phyloP scores from a whole-genome alignment of 2,888 invertebrate species.

The Xylocampa areola region DNA sequence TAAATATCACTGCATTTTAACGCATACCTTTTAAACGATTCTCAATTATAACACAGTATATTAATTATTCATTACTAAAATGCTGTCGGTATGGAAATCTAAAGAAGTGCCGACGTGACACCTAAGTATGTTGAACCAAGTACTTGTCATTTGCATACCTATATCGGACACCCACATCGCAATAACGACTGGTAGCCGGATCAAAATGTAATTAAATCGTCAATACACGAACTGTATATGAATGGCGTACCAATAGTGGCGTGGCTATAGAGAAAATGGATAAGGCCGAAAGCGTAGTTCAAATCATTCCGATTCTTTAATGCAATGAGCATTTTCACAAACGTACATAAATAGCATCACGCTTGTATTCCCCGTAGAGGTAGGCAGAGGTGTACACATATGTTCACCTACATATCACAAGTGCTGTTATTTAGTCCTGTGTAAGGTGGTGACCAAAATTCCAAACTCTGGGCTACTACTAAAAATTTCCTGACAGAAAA shows the following conservation, averaged over 20 bases:
- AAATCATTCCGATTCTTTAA: background rate
- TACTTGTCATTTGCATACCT: slow-evolving; percentile 78
- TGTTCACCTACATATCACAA: too few relatives aligned
- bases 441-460: too few relatives aligned
- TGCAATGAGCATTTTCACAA: too few relatives aligned
- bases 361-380: too few relatives aligned
- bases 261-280: slow-evolving; percentile 66
- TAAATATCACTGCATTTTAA: slow-evolving; percentile 41
- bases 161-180: slow-evolving; percentile 89
- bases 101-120: slow-evolving; percentile 73
- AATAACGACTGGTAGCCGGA: slow-evolving; percentile 81
- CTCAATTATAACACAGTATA: slow-evolving; percentile 59
- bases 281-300: slow-evolving; percentile 30
- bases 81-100: slow-evolving; percentile 69
- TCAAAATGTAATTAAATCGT: slow-evolving; percentile 88
- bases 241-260: slow-evolving; percentile 77
- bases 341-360: too few relatives aligned
- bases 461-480: too few relatives aligned
- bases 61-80: slow-evolving; percentile 64
- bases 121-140: slow-evolving; percentile 64
- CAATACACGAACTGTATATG: slow-evolving; percentile 87
- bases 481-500: too few relatives aligned
- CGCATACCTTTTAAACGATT: slow-evolving; percentile 47
- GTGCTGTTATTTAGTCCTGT: too few relatives aligned
- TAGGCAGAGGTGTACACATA: too few relatives aligned